Conservation (phyloP, 2,888 invertebrate species). For the Aproaerema taeniolella region DNA sequence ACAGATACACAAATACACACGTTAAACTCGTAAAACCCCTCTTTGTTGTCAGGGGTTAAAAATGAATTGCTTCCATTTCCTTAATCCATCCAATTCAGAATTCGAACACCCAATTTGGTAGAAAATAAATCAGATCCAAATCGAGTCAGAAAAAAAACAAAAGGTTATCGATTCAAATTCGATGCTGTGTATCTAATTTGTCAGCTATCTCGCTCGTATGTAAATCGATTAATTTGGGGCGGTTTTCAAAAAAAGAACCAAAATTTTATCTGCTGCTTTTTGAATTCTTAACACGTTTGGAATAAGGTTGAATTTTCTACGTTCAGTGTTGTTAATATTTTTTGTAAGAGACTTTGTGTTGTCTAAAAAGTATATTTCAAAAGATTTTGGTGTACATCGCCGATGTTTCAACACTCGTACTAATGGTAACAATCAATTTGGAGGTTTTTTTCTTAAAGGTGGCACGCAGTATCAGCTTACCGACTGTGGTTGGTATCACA, state of each 20-base stretch:
- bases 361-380: conserved; percentile 63
- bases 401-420: conserved; percentile 59
- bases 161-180: conserved; percentile 32
- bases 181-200: conserved; percentile 68
- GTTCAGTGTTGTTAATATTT: background rate
- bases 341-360: conserved; percentile 39
- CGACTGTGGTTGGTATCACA: too few relatives aligned
- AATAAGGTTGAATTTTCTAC: conserved; percentile 21
- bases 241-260: conserved; percentile 46
- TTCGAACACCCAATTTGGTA: conserved; percentile 1
- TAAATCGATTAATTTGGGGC: conserved; percentile 60
- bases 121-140: conserved; percentile 26
- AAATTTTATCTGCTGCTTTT: conserved; percentile 19
- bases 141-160: conserved; percentile 23
- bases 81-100: too few relatives aligned
- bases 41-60: too few relatives aligned
- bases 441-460: conserved; percentile 14
- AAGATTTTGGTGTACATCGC: conserved; percentile 53
- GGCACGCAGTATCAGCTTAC: too few relatives aligned
- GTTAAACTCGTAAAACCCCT: too few relatives aligned
- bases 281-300: accelerated
- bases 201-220: conserved; percentile 50
- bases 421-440: conserved; percentile 69
- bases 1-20: too few relatives aligned
- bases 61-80: too few relatives aligned